These are phyloP conservation scores for Erannis defoliaria DNA, from an alignment of 2,888 invertebrate genomes.

Conservation along the genomic window DNA sequence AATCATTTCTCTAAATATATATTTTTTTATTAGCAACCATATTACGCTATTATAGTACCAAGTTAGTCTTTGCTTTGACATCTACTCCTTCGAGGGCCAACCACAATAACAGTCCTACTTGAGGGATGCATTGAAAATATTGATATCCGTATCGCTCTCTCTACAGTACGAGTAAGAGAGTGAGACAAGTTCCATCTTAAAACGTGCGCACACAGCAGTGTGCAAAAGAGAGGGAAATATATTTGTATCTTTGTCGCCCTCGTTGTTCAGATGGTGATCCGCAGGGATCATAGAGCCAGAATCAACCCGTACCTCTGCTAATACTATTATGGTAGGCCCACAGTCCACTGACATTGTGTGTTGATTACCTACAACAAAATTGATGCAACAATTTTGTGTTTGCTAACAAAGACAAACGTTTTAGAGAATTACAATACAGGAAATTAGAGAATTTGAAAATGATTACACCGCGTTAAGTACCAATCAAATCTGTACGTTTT, in stretches of 20 bases:
- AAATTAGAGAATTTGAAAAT: neutral
- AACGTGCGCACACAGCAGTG: no score
- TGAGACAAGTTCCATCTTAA: no score
- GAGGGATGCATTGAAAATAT: no score
- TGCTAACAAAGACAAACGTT: neutral
- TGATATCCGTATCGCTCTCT: no score
- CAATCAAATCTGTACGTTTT: neutral
- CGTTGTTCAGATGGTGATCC: no score
- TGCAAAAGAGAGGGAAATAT: no score
- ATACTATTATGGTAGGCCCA: constrained; percentile 22
- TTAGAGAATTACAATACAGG: neutral
- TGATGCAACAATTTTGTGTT: constrained; percentile 51
- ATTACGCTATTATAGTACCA: constrained; percentile 68
- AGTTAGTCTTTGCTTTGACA: constrained; percentile 69
- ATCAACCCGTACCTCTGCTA: no score
- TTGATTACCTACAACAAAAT: constrained; percentile 67
- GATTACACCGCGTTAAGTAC: constrained; percentile 12
- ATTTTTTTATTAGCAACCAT: constrained; percentile 61
- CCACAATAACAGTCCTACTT: no score
- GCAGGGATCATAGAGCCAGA: no score
- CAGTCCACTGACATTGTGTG: constrained; percentile 54
- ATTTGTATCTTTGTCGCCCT: no score
- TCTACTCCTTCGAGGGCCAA: constrained; percentile 44
- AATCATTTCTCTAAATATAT: constrained; percentile 47
- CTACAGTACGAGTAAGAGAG: no score